Evolutionary conservation across 2,113 vertebrate species (phyloP).

Genomic region (Ochotona curzoniae): DNA sequence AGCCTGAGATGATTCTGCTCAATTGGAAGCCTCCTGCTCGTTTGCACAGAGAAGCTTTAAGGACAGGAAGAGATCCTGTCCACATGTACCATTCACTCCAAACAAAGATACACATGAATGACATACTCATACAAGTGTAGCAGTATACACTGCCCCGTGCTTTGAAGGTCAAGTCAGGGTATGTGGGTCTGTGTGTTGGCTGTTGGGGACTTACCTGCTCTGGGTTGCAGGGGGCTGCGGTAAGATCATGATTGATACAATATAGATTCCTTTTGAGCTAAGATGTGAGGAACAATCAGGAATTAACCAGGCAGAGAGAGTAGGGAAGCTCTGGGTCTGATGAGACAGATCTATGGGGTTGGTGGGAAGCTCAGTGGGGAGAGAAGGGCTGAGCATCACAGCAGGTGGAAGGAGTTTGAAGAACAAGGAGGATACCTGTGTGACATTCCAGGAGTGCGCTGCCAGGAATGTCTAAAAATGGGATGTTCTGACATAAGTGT

Average conservation of each 20-base stretch:
- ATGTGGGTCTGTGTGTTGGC: not conserved
- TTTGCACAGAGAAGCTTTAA: not conserved
- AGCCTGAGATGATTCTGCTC: not conserved
- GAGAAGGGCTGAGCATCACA: fast-evolving
- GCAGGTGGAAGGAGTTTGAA: not conserved
- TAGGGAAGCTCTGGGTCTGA: not conserved
- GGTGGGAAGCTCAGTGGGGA: not conserved
- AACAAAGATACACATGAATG: not conserved
- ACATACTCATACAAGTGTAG: not conserved
- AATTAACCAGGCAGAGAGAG: not conserved
- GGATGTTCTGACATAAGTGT: too few relatives aligned
- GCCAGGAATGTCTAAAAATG: not conserved
- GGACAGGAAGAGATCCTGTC: too few relatives aligned
- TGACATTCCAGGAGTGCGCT: not conserved
- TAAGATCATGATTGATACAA: not conserved
- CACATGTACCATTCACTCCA: not conserved
- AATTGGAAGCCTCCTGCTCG: not conserved
- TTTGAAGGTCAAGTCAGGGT: not conserved
- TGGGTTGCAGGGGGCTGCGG: not conserved
- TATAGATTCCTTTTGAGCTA: not conserved
- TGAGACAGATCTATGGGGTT: not conserved
- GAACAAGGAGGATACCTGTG: not conserved
- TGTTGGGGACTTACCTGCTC: not conserved
- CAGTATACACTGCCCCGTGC: not conserved
- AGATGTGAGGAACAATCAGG: not conserved